Evolutionary conservation across 2,113 vertebrate genomes (phyloP), one percentile per base, ranked within the genome.

Genomic region (Microtus richardsoni): DNA sequence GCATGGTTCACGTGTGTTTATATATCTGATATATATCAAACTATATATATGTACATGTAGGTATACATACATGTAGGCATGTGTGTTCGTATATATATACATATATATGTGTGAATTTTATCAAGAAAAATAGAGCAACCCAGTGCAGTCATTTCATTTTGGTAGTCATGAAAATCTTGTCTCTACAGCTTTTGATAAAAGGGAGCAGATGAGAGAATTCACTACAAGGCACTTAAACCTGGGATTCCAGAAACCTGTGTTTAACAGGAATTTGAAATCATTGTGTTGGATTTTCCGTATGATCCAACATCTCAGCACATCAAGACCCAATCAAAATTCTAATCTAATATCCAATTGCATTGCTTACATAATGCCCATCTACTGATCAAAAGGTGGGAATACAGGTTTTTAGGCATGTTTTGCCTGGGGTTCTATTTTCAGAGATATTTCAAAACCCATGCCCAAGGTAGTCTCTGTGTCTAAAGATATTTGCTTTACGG

Each of bases 61-160:
- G 49, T 89, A 92, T 4, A 36, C 26, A 33, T 36, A n/a, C 79
- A 93, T n/a, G 79, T 62, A 12, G 88, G 89, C 58, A 58, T 89
- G 73, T 88, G 93, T 68, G 44, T 49, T 62, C 85, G 33, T 80
- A 39, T 82, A 74, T 89, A 64, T 91, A 92, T 26, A 26, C 19
- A 33, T 26, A 44, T 68, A 58, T 79, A 92, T 36, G 75, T 58
- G 60, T 82, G n/a, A 77, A 85, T 24, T 94, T 96, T 96, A 95
- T 87, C 33, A 95, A 89, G 88, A 93, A 96, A 96, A 96, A 91
- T 83, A 97, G 93, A 96, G 64, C 77, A 95, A 93, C 54, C 68
- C 21, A 77, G 78, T 41, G 12, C 21, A 87, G 94, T 73, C n/a
- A 49, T 36, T 22, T 73, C n/a, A 49, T 36, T 26, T 95, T 92